phyloP scores from a whole-genome alignment of 2,888 invertebrate species.

The Galerucella pusilla region DNA sequence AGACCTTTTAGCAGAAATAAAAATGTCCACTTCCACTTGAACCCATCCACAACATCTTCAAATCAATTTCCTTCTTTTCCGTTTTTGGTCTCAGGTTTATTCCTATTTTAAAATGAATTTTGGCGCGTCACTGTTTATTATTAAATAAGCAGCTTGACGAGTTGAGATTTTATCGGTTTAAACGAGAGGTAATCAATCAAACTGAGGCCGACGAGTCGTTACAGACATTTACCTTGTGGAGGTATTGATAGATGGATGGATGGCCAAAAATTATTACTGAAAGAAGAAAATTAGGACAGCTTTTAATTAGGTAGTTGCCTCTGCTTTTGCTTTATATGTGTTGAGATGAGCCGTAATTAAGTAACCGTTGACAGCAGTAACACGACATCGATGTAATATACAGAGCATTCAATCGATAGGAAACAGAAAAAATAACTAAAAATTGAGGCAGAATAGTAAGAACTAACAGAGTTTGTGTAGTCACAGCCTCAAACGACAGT shows the following conservation, averaged over 20 bases:
- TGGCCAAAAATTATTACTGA: conserved; percentile 12
- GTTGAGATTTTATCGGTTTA: conserved; percentile 16
- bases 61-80: too few species aligned
- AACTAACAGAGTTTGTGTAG: too few species aligned
- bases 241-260: conserved; percentile 8
- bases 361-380: conserved; percentile 5
- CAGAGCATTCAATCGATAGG: background rate
- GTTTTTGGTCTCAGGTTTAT: too few species aligned
- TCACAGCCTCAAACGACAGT: too few species aligned
- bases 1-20: too few species aligned
- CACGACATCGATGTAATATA: background rate
- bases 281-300: conserved; percentile 17
- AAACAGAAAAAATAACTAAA: too few species aligned
- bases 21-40: too few species aligned
- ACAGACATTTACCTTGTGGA: background rate
- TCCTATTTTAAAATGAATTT: background rate
- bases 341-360: conserved; percentile 14
- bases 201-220: conserved; percentile 7
- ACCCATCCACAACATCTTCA: too few species aligned
- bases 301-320: conserved; percentile 9
- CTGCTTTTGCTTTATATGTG: background rate
- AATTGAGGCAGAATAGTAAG: too few species aligned
- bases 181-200: conserved; percentile 22
- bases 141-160: conserved; percentile 15
- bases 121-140: background rate